phyloP scores from a whole-genome alignment of 2,113 vertebrate genomes.

The Uria aalge region DNA sequence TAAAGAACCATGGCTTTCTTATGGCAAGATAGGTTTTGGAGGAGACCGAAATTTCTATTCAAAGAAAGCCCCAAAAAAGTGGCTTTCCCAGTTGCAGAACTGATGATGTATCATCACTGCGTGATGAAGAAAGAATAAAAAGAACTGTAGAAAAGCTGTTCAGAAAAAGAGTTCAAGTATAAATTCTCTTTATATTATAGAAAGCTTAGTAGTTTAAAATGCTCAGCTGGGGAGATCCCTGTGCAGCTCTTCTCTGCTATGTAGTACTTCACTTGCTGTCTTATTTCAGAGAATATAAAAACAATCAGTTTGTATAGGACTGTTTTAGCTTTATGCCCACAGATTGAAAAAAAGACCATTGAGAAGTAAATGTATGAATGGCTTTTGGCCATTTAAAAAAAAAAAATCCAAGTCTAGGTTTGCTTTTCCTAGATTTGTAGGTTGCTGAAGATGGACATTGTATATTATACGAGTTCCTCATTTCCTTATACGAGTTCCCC shows the following conservation, averaged over 20 bases:
- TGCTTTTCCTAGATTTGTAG: neutral
- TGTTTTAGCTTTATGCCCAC: neutral
- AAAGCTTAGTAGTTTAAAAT: neutral
- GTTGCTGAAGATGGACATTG: neutral
- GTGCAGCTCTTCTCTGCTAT: neutral
- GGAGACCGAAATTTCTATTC: neutral
- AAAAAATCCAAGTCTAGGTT: neutral
- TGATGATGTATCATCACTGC: neutral
- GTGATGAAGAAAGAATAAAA: neutral
- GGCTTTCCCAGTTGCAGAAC: neutral
- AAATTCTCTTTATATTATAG: neutral
- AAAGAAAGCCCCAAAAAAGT: neutral
- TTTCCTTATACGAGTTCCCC: neutral
- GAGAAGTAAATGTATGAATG: neutral
- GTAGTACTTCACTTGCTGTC: neutral
- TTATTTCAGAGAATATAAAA: neutral
- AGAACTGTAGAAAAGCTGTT: neutral
- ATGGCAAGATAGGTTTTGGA: neutral
- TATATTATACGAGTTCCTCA: neutral
- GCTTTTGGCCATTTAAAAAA: neutral
- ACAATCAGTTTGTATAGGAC: neutral
- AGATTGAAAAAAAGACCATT: neutral
- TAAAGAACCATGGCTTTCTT: neutral
- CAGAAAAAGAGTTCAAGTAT: neutral
- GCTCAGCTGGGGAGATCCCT: neutral